Evolutionary conservation across 1,140 invertebrate species (phyloP).

Genomic region (Colletes latitarsis): DNA sequence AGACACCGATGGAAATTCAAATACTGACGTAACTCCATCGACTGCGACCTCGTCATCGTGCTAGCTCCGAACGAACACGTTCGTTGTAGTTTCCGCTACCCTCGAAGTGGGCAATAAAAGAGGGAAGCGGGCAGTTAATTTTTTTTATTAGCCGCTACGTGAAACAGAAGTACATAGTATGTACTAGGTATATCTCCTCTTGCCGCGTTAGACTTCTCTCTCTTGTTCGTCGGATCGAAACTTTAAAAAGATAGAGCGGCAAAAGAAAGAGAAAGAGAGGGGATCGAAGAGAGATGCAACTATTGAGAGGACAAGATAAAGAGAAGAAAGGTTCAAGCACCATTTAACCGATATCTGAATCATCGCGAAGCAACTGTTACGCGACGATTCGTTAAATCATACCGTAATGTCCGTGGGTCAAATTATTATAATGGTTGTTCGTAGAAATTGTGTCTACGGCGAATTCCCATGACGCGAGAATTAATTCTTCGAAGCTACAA

Average conservation of each 20-base stretch:
- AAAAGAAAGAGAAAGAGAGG: neutral
- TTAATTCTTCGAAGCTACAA: neutral
- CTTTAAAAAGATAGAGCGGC: neutral
- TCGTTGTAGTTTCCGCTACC: neutral
- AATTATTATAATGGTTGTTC: conserved; percentile 53
- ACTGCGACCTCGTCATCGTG: too few species aligned
- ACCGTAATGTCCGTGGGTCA: conserved; percentile 59
- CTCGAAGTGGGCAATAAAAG: conserved; percentile 1
- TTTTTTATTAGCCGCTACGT: conserved; percentile 12
- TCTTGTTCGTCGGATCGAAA: neutral
- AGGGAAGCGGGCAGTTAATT: neutral
- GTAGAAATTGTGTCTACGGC: neutral
- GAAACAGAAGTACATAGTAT: neutral
- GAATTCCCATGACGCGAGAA: neutral
- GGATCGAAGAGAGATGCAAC: conserved; percentile 35
- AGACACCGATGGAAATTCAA: too few species aligned
- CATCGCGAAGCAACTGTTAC: conserved; percentile 67
- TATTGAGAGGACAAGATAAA: conserved; percentile 46
- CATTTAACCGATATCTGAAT: conserved; percentile 72
- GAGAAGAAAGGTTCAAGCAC: conserved; percentile 69
- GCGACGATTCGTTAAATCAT: conserved; percentile 61
- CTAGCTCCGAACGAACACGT: too few species aligned
- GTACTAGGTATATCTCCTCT: neutral
- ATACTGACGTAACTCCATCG: too few species aligned
- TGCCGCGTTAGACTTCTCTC: neutral